phyloP scores from a whole-genome alignment of 2,113 vertebrate genomes.

The Myiagra hebetior region DNA sequence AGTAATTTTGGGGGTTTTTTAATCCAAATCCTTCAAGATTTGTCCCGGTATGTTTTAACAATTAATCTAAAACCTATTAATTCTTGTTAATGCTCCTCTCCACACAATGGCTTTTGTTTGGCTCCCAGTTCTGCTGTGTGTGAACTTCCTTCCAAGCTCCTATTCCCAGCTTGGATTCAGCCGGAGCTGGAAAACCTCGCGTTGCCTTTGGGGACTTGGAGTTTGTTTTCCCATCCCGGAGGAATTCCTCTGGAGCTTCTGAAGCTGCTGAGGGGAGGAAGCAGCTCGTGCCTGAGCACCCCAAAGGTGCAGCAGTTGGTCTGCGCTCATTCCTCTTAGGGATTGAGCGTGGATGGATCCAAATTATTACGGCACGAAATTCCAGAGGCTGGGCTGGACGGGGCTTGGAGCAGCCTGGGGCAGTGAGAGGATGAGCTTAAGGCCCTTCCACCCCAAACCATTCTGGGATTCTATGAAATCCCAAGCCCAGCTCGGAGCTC shows the following conservation, averaged over 20 bases:
- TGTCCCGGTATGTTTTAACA: neutral
- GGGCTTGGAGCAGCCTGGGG: neutral
- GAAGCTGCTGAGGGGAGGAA: neutral
- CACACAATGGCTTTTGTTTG: conserved; percentile 36
- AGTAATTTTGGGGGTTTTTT: fast-evolving
- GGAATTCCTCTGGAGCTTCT: neutral
- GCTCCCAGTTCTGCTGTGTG: neutral
- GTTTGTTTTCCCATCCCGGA: neutral
- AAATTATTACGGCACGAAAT: fast-evolving
- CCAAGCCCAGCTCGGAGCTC: fast-evolving
- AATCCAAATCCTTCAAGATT: neutral
- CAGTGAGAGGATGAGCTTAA: neutral
- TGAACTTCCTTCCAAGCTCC: neutral
- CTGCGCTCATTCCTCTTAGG: fast-evolving
- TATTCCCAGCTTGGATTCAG: neutral
- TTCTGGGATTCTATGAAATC: fast-evolving
- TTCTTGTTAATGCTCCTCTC: neutral
- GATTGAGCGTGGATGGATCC: fast-evolving
- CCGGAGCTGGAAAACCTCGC: neutral
- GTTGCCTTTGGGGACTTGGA: fast-evolving
- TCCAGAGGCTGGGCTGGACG: fast-evolving
- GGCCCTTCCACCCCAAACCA: neutral
- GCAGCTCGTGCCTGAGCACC: fast-evolving
- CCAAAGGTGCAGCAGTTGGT: fast-evolving
- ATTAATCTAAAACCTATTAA: neutral